Evolutionary conservation across 2,888 invertebrate species (phyloP), one percentile per base, ranked within the genome.

Genomic region (Philereme transversata): DNA sequence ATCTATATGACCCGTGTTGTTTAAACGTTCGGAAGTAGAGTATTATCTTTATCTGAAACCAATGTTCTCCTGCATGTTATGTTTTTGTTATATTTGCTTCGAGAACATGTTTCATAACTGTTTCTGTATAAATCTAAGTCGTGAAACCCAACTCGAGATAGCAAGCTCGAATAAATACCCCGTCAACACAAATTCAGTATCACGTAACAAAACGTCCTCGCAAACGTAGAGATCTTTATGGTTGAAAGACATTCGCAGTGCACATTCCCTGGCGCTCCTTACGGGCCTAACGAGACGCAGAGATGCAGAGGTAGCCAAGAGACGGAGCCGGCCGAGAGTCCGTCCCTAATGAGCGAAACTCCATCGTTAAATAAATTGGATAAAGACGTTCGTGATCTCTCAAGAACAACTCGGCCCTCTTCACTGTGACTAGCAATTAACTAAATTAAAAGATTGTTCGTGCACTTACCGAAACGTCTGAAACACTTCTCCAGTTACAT

Each of bases 361-460:
- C 82, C 87, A 82, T 91, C 91, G 89, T 92, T 92, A 91, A 90
- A 92, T 88, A 91, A 91, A 92, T 92, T 91, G 91, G 90, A 90
- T 90, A 91, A 91, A 91, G 91, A 92, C 91, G 87, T 87, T 85
- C 88, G 85, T 89, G 91, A 91, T 89, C 90, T 90, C 88, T 92
- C 85, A 86, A 89, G 90, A 89, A 87, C 87, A 84, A 85, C 90
- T 90, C 85, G 81, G 90, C 86, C 83, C 85, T 84, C 89, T 90
- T 82, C 83, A 84, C 84, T 83, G 88, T 87, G 87, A 90, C 88
- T 90, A 82, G 87, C 90, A 90, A 92, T 91, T 91, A 91, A 89
- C 86, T 88, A 89, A 92, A 92, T 90, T 90, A 90, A 91, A 90
- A 91, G 90, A 91, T 85, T 88, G 85, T 86, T 84, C 86, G 87